These are phyloP conservation scores for Rhizoglyphus robini DNA, from an alignment of 1,140 invertebrate genomes.

Conservation along the genomic window DNA sequence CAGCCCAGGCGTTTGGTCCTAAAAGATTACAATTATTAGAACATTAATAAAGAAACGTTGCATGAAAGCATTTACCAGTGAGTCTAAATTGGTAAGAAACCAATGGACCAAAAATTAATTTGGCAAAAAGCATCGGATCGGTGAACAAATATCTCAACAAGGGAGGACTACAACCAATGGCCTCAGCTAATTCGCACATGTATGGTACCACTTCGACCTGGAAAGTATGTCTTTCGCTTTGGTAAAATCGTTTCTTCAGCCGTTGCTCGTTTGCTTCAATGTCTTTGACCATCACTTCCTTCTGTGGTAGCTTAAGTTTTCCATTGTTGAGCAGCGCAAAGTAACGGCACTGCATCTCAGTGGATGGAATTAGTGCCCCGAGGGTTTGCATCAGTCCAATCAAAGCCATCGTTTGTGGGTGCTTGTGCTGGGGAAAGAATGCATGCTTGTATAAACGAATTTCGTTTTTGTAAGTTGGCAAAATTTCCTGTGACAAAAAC, in stretches of 20 bases:
- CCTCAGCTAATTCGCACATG: slow-evolving; percentile 34
- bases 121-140: slow-evolving; percentile 31
- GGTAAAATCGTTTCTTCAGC: slow-evolving; percentile 30
- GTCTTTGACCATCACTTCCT: slow-evolving; percentile 32
- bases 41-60: no score
- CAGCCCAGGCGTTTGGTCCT: slow-evolving; percentile 32
- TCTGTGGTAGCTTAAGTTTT: slow-evolving; percentile 25
- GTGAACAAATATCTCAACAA: slow-evolving; percentile 30
- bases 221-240: slow-evolving; percentile 35
- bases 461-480: slow-evolving; percentile 31
- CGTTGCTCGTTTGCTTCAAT: slow-evolving; percentile 30
- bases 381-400: slow-evolving; percentile 42
- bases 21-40: no score
- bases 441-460: slow-evolving; percentile 38
- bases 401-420: slow-evolving; percentile 34
- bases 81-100: slow-evolving; percentile 33
- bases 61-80: no score
- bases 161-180: slow-evolving; percentile 32
- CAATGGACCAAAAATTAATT: slow-evolving; percentile 31
- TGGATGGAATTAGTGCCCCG: slow-evolving; percentile 38
- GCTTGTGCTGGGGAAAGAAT: slow-evolving; percentile 32
- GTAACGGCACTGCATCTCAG: slow-evolving; percentile 41
- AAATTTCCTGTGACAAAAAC: slow-evolving; percentile 30
- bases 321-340: slow-evolving; percentile 25
- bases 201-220: slow-evolving; percentile 35